phyloP scores from a whole-genome alignment of 2,113 vertebrate genomes.

The Herpetotheres cachinnans region DNA sequence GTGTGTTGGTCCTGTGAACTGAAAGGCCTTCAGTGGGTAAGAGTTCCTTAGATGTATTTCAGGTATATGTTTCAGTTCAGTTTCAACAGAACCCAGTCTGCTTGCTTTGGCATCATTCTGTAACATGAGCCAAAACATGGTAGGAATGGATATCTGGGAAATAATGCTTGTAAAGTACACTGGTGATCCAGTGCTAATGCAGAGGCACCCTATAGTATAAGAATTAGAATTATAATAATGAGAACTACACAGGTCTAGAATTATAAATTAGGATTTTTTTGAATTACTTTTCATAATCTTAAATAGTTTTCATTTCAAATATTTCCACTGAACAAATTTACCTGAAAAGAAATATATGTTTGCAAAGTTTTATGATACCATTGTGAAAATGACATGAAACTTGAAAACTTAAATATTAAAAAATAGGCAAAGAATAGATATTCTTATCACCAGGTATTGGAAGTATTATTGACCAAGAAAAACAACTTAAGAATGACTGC shows the following conservation, averaged over 20 bases:
- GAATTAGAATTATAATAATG: background rate
- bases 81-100: background rate
- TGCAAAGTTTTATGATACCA: background rate
- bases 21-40: background rate
- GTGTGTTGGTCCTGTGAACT: background rate
- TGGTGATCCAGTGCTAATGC: background rate
- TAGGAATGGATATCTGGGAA: background rate
- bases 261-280: background rate
- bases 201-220: background rate
- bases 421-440: background rate
- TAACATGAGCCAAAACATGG: background rate
- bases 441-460: background rate
- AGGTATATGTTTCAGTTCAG: background rate
- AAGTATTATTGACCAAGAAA: background rate
- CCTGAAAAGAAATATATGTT: background rate
- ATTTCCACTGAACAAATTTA: background rate
- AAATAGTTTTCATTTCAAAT: background rate
- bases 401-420: background rate
- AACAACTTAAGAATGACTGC: background rate
- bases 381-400: background rate
- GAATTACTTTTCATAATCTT: background rate
- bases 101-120: background rate
- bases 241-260: background rate
- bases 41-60: background rate
- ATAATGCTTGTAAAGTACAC: background rate